These are phyloP conservation scores for Lamproptera curius DNA, from an alignment of 2,888 invertebrate species.

Conservation along the genomic window DNA sequence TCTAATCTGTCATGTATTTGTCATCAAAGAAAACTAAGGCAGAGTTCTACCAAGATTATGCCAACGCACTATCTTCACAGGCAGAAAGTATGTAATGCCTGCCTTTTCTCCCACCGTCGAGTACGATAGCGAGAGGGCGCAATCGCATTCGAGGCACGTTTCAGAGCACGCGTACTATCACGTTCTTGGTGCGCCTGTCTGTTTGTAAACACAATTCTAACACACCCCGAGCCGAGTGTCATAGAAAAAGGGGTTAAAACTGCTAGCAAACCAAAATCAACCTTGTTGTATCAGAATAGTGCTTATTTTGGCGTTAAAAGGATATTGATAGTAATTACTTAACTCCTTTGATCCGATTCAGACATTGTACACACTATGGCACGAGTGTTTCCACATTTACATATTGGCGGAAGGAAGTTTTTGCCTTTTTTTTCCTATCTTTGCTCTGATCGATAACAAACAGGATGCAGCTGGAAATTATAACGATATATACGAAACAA, in stretches of 20 bases:
- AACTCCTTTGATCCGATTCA: conserved; percentile 8
- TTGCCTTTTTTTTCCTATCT: too few relatives aligned
- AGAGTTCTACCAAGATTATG: too few relatives aligned
- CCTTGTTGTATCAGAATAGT: background rate
- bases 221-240: background rate
- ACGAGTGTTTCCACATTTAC: conserved; percentile 1
- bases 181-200: conserved; percentile 17
- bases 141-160: conserved; percentile 18
- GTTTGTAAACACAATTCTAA: conserved; percentile 19
- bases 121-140: background rate
- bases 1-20: too few relatives aligned
- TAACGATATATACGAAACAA: too few relatives aligned
- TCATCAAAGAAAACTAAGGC: too few relatives aligned
- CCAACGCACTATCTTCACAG: too few relatives aligned
- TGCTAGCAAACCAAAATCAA: background rate
- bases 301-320: background rate
- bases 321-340: conserved; percentile 4
- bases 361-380: too few relatives aligned
- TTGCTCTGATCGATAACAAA: too few relatives aligned
- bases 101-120: background rate
- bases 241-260: background rate
- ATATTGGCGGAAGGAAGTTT: background rate
- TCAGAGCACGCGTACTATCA: conserved; percentile 16
- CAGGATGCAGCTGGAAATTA: too few relatives aligned
- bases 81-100: background rate